Evolutionary conservation across 2,888 invertebrate species (phyloP).

Genomic region (Thecophora atra): DNA sequence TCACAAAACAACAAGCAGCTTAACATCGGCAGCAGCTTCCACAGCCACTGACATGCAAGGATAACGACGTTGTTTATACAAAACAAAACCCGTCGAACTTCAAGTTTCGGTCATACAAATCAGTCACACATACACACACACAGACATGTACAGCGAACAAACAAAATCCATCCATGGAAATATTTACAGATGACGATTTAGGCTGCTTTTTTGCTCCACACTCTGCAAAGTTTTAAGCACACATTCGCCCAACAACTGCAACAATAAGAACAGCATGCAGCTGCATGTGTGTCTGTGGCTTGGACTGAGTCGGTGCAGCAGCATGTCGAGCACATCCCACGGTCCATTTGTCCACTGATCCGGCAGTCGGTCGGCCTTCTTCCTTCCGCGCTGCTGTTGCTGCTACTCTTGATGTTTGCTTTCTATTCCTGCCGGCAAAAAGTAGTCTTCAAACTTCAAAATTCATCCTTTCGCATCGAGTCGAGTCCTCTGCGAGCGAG

Average conservation of each 20-base stretch:
- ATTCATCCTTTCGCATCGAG: background rate
- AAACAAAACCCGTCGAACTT: slow-evolving; percentile 34
- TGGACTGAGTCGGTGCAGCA: too few species aligned
- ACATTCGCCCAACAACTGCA: slow-evolving; percentile 33
- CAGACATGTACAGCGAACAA: background rate
- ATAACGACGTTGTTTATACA: slow-evolving; percentile 38
- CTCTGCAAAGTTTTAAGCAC: slow-evolving; percentile 29
- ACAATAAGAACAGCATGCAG: background rate
- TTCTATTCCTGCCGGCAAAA: too few species aligned
- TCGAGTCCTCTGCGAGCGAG: slow-evolving; percentile 41
- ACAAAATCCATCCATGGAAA: slow-evolving; percentile 16
- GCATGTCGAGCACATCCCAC: background rate
- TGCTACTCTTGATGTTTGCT: too few species aligned
- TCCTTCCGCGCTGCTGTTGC: slow-evolving; percentile 30
- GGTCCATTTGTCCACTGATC: background rate
- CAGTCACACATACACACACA: slow-evolving; percentile 17
- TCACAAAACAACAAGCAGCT: slow-evolving; percentile 15
- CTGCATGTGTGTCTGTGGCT: background rate
- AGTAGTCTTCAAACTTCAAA: background rate
- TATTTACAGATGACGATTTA: slow-evolving; percentile 9
- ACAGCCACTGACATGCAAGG: slow-evolving; percentile 19
- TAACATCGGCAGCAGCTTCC: slow-evolving; percentile 1
- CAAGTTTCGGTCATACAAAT: slow-evolving; percentile 34
- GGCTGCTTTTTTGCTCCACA: slow-evolving; percentile 28
- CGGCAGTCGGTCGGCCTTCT: background rate